Evolutionary conservation across 2,113 vertebrate genomes (phyloP).

Genomic region (Nycticryphes semicollaris): DNA sequence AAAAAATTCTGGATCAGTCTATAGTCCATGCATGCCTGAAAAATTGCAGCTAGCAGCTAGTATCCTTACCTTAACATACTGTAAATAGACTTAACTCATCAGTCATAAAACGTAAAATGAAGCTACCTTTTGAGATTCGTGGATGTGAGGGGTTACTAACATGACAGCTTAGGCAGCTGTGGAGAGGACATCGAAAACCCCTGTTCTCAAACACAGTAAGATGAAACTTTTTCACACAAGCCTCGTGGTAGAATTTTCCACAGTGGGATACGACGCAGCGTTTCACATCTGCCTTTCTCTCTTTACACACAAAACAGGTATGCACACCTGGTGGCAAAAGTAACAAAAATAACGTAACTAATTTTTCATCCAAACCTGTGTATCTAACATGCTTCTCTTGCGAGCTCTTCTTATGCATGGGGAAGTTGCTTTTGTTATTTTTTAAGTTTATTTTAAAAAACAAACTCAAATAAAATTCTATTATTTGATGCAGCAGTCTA

Average conservation of each 20-base stretch:
- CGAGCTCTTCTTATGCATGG: neutral
- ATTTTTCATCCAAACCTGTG: neutral
- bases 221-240: constrained; percentile 84
- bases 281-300: constrained; percentile 80
- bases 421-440: neutral
- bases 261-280: constrained; percentile 92
- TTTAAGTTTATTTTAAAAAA: neutral
- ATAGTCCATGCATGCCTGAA: neutral
- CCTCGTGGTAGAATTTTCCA: constrained; percentile 95
- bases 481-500: neutral
- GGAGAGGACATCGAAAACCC: constrained; percentile 94
- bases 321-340: constrained; percentile 80
- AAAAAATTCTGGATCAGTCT: neutral
- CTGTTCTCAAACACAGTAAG: constrained; percentile 91
- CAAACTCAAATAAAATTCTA: neutral
- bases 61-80: neutral
- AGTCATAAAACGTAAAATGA: neutral
- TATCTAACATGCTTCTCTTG: neutral
- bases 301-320: constrained; percentile 91
- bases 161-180: constrained; percentile 91
- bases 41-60: neutral
- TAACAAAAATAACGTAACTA: neutral
- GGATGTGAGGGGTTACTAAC: constrained; percentile 83
- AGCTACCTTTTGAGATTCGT: constrained; percentile 87
- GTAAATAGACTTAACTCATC: neutral